These are phyloP conservation scores for Mystacornis crossleyi DNA, from an alignment of 2,113 vertebrate genomes.

Conservation along the genomic window DNA sequence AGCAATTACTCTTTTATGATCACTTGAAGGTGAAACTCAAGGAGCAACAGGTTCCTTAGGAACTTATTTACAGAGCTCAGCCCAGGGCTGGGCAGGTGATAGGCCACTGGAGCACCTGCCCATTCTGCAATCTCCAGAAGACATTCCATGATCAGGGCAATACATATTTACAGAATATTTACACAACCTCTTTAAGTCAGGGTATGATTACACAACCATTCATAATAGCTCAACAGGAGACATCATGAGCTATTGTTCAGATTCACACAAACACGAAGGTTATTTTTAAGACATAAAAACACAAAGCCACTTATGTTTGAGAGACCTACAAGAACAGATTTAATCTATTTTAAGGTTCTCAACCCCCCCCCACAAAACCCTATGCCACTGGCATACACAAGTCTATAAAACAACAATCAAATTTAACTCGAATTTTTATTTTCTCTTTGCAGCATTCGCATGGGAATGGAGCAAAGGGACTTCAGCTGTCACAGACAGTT, in stretches of 20 bases:
- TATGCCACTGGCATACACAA: not conserved
- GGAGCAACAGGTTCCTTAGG: not conserved
- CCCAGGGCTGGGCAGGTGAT: not conserved
- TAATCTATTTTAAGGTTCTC: conserved; percentile 26
- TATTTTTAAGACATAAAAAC: conserved; percentile 61
- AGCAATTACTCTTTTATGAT: not conserved
- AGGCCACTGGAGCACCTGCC: not conserved
- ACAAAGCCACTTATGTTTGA: conserved; percentile 52
- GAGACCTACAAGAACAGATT: conserved; percentile 15
- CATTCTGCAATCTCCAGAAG: not conserved
- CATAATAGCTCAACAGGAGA: conserved; percentile 29
- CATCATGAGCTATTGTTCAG: conserved; percentile 35
- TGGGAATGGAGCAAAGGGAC: not conserved
- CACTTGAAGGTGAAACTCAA: not conserved
- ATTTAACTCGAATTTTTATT: not conserved
- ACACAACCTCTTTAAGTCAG: conserved; percentile 17
- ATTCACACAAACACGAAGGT: conserved; percentile 46
- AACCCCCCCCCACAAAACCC: not conserved
- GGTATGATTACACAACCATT: conserved; percentile 25
- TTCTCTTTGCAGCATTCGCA: not conserved
- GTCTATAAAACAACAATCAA: not conserved
- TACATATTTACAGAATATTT: conserved; percentile 47
- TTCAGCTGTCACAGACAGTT: not conserved
- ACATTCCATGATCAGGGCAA: not conserved
- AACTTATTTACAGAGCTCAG: not conserved